phyloP scores from a whole-genome alignment of 2,888 invertebrate species.

The Leistus spinibarbis region DNA sequence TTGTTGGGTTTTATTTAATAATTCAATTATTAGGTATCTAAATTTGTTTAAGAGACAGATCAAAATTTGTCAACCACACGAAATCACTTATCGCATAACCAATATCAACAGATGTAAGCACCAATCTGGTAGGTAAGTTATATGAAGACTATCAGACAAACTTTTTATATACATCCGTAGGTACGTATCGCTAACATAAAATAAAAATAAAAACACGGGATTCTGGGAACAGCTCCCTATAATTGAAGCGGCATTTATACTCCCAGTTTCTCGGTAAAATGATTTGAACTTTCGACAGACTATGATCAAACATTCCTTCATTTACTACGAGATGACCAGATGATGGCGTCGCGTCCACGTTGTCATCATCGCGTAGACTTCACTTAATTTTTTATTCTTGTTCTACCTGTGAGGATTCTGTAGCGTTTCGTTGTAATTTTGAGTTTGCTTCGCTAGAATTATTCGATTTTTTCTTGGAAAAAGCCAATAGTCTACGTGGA shows the following conservation, averaged over 20 bases:
- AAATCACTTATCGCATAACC: background rate
- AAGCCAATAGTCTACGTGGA: slow-evolving; percentile 11
- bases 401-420: background rate
- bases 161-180: background rate
- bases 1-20: too few species aligned
- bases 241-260: slow-evolving; percentile 33
- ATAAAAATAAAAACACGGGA: slow-evolving; percentile 29
- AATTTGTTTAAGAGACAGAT: too few species aligned
- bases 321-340: background rate
- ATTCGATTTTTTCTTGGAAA: slow-evolving; percentile 28
- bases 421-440: slow-evolving; percentile 22
- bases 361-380: background rate
- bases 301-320: slow-evolving; percentile 31
- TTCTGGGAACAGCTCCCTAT: slow-evolving; percentile 25
- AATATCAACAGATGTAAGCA: background rate
- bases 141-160: too few species aligned
- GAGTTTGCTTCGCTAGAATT: slow-evolving; percentile 27
- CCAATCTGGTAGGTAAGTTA: background rate
- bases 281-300: slow-evolving; percentile 31
- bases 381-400: background rate
- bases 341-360: background rate
- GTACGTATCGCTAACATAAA: slow-evolving; percentile 20
- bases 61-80: too few species aligned
- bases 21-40: too few species aligned
- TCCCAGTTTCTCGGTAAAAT: slow-evolving; percentile 33